Base-by-base conservation (phyloP, 2,888 invertebrate species). In the Andrena bicolor region DNA sequence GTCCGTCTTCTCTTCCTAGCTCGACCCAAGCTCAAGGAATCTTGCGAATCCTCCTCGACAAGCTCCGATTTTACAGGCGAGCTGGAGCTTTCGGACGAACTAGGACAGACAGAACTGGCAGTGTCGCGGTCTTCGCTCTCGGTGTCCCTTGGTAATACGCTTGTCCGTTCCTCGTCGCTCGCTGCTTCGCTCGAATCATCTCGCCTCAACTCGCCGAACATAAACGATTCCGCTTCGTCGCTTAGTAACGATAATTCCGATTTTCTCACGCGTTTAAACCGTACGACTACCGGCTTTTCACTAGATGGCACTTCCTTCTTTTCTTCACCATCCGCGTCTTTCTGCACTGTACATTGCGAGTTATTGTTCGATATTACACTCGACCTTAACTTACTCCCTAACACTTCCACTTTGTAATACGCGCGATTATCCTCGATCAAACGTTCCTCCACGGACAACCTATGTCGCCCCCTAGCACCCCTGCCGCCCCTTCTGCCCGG, bases 191-290 rank as follows among this genome's bases (percentile, higher is more conserved):
- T 95, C 0, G 95, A 94, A 76, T 96, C 96, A 23, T 96, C 96
- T 56, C 96, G 95, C 87, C 96, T 96, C 0, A 97, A 97, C 78
- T 95, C 95, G 4, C 95, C 94, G 91, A 98, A 98, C 96, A 98
- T 96, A 91, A 98, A 98, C 88, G 97, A 97, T 90, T 97, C 97
- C 0, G 98, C 98, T 92, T 98, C 98, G 88, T 97, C 97, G 90
- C 97, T 97, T 65, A 98, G 93, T 68, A 96, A 95, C 0, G 96
- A 96, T 68, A 98, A 91, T 92, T 97, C 97, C 0, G 97, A 96
- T 68, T 96, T 95, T 4, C 97, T 95, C 23, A 97, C 96, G 84
- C 97, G 96, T 71, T 96, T 96, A 89, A 97, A 97, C 90, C 97
- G 96, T 0, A 97, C 97, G 28, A 97, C 96, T 32, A 97, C 94